Evolutionary conservation across 2,797 vertebrate species (phyloP), one percentile per base, ranked within the genome.

Genomic region (Etheostoma nigrum): DNA sequence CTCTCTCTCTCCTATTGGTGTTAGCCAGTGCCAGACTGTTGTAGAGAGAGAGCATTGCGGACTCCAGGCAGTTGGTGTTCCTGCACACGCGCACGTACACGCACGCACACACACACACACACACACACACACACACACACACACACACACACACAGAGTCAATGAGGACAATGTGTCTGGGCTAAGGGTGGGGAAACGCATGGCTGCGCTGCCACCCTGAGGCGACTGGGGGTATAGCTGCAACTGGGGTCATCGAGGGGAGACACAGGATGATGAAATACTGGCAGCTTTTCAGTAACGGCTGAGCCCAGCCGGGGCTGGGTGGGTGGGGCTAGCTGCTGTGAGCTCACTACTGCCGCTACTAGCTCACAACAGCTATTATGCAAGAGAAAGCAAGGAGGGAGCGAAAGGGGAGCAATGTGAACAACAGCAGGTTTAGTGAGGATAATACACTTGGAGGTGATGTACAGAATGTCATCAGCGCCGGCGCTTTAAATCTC

Each of bases 261-360:
- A 87, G 80, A 87, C 89, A 70, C 72, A 87, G 89, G 92, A 95
- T 95, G 95, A 95, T 95, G 95, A 96, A 96, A 95, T 95, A 93
- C 92, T 94, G 94, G 91, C 92, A 77, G 91, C 88, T 93, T 94
- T 95, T 95, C 93, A 95, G 95, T 92, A 96, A 96, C 81, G 89
- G 90, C 87, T 88, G 82, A 89, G 82, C 82, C 72, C 54, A 73
- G 75, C 52, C 55, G 10, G 70, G 21, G 68, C 54, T 9, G 23
- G 45, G 85, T 84, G 89, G 93, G 92, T 72, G 88, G 92, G 82
- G 86, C 65, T 21, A 75, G 86, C 68, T 48, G 78, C 90, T 92
- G 92, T 95, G 95, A 95, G 92, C 88, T 95, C 95, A 94, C 89
- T 81, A 80, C 82, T 88, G 75, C 86, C 36, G 66, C 86, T 72